Evolutionary conservation across 2,113 vertebrate genomes (phyloP).

Genomic region (Caloenas nicobarica): DNA sequence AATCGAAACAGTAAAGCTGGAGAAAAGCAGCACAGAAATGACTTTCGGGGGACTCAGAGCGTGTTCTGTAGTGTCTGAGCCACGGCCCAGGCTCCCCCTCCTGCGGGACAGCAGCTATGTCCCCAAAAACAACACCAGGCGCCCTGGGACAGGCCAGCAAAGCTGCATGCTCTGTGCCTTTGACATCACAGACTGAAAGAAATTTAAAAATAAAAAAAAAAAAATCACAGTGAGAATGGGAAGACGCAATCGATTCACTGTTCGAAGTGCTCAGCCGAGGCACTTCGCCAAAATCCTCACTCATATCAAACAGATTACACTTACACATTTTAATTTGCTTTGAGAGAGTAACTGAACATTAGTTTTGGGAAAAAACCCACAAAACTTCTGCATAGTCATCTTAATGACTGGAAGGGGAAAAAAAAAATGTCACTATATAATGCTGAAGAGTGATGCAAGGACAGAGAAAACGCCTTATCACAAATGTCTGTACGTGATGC

Average conservation of each 20-base stretch:
- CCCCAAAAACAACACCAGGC: rapidly evolving
- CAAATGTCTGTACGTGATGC: background rate
- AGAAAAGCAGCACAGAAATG: background rate
- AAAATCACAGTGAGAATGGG: rapidly evolving
- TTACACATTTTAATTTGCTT: background rate
- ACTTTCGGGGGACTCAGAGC: background rate
- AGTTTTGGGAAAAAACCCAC: rapidly evolving
- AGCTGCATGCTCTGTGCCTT: too few relatives aligned
- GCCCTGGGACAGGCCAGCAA: too few relatives aligned
- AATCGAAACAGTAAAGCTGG: background rate
- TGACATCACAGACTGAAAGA: too few relatives aligned
- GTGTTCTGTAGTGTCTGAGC: background rate
- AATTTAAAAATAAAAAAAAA: background rate
- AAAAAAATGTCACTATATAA: background rate
- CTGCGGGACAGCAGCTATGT: background rate
- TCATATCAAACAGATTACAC: background rate
- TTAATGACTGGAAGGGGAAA: background rate
- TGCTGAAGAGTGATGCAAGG: background rate
- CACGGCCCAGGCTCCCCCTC: rapidly evolving
- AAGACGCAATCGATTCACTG: background rate
- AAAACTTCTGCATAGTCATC: background rate
- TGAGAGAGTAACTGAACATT: background rate
- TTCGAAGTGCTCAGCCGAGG: background rate
- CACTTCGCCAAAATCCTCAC: background rate
- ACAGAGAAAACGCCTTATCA: background rate